Conservation (phyloP, 2,888 invertebrate species). For the Melanophora roralis region DNA sequence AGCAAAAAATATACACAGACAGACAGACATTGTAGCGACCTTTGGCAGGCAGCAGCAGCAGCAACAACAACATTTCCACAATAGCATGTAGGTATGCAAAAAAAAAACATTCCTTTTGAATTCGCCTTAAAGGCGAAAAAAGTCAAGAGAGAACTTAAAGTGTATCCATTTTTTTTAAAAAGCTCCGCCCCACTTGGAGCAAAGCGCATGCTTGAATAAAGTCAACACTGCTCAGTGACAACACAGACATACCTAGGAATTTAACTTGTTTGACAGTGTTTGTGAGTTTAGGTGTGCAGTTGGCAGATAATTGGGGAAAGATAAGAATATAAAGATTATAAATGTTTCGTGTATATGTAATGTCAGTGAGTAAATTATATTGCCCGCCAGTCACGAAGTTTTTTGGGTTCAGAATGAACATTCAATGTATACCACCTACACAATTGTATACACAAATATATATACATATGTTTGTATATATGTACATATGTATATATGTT, state of each 20-base stretch:
- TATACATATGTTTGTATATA: no score
- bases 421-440: not conserved
- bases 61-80: not conserved
- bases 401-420: constrained; percentile 1
- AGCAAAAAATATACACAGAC: not conserved
- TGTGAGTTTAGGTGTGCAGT: not conserved
- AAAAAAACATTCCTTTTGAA: constrained; percentile 15
- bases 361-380: constrained; percentile 39
- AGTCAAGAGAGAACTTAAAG: constrained; percentile 1
- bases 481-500: no score
- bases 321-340: constrained; percentile 70
- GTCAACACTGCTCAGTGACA: not conserved
- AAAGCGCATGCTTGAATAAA: constrained; percentile 52
- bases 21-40: constrained; percentile 18
- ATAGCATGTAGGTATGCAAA: not conserved
- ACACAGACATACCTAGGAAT: not conserved
- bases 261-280: not conserved
- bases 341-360: constrained; percentile 54
- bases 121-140: constrained; percentile 37
- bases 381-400: constrained; percentile 74
- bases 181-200: constrained; percentile 45
- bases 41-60: constrained; percentile 2
- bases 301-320: constrained; percentile 75
- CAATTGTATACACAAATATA: not conserved
- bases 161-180: constrained; percentile 31